A percentile compares a stretch with the other conserved stretches of the same genome.
phyloP scores from a whole-genome alignment of 2,888 invertebrate genomes.

The Seira sanloemensis region DNA sequence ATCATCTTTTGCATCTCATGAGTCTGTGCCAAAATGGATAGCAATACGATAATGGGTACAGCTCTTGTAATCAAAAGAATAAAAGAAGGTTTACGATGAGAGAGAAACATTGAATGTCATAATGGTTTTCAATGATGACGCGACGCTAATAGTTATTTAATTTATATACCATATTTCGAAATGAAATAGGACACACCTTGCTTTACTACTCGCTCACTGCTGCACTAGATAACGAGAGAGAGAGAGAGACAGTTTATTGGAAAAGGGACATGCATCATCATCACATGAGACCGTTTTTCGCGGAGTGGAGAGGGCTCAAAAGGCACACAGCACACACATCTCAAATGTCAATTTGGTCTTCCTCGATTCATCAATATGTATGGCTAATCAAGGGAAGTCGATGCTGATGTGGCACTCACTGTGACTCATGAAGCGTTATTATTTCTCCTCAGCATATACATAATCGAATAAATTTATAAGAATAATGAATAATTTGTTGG shows the following conservation, averaged over 20 bases:
- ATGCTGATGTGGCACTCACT: conserved; percentile 1
- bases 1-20: not conserved
- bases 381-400: conserved; percentile 29
- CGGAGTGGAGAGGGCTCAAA: not conserved
- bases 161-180: conserved; percentile 56
- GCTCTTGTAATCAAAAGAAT: conserved; percentile 46
- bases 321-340: too few species aligned
- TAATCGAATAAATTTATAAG: not conserved
- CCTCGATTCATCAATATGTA: conserved; percentile 42
- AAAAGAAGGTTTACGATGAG: conserved; percentile 44
- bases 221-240: not conserved
- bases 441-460: conserved; percentile 6
- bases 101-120: conserved; percentile 53
- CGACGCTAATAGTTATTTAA: conserved; percentile 58
- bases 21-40: conserved; percentile 56
- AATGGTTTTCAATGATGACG: conserved; percentile 56
- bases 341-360: conserved; percentile 31
- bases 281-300: too few species aligned
- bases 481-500: not conserved
- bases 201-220: conserved; percentile 16
- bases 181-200: conserved; percentile 61
- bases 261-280: too few species aligned
- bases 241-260: too few species aligned
- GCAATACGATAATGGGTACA: conserved; percentile 22
- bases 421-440: not conserved